A percentile compares a stretch with the other conserved stretches of the same genome.
Conservation (phyloP, 2,113 vertebrate genomes). For the Sinocyclocheilus anshuiensis region DNA sequence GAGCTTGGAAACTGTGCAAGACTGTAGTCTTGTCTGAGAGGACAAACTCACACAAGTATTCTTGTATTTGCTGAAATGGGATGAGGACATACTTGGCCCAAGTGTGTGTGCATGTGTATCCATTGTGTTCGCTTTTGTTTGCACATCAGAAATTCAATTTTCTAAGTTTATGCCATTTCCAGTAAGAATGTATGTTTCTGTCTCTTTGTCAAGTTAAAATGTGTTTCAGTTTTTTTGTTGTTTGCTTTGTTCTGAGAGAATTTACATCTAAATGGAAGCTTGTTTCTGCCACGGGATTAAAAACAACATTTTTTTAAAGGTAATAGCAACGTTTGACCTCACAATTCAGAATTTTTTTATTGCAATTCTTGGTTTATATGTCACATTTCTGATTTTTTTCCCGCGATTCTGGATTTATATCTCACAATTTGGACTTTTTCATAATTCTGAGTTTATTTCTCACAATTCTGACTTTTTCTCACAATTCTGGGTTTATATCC, state of each 20-base stretch:
- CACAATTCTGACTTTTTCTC: too few species aligned
- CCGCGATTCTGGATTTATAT: too few species aligned
- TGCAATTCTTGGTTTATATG: too few species aligned
- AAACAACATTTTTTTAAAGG: too few species aligned
- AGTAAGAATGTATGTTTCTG: not conserved
- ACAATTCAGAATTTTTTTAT: too few species aligned
- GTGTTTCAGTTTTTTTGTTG: not conserved
- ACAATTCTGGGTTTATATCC: too few species aligned
- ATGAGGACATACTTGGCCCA: constrained; percentile 74
- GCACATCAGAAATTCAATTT: not conserved
- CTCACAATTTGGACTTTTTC: too few species aligned
- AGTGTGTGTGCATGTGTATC: constrained; percentile 61
- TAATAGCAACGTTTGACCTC: not conserved
- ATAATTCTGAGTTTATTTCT: too few species aligned
- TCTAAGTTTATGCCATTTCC: constrained; percentile 17
- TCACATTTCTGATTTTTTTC: too few species aligned
- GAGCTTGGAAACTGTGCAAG: constrained; percentile 70
- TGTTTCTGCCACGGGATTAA: not conserved
- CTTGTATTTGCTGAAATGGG: constrained; percentile 69
- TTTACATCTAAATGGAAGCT: not conserved
- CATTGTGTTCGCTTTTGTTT: constrained; percentile 53
- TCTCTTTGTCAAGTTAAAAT: constrained; percentile 1
- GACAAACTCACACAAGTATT: constrained; percentile 71
- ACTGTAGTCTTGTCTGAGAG: constrained; percentile 66
- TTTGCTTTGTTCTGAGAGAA: not conserved